Evolutionary conservation across 2,797 vertebrate species (phyloP).

Genomic region (Lophius americanus): DNA sequence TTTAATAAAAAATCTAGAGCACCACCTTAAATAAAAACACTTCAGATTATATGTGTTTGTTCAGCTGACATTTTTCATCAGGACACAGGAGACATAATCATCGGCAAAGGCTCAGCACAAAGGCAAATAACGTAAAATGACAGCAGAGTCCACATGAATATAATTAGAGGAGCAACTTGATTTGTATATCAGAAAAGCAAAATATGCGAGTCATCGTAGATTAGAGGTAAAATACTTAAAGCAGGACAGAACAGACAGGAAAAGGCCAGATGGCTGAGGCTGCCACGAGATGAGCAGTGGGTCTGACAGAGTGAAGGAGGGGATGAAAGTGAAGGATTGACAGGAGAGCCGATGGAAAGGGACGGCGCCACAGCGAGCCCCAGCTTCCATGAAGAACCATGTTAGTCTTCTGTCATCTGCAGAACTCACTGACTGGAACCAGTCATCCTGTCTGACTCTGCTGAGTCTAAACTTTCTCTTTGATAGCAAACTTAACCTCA

Average conservation of each 20-base stretch:
- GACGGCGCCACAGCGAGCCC: slow-evolving; percentile 38
- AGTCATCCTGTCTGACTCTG: not conserved
- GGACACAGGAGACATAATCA: slow-evolving; percentile 38
- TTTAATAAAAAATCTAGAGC: no score
- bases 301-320: slow-evolving; percentile 53
- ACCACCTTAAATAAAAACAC: not conserved
- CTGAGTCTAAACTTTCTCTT: no score
- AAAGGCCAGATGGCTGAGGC: not conserved
- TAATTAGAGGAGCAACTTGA: slow-evolving; percentile 14
- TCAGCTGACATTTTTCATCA: slow-evolving; percentile 38
- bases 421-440: slow-evolving; percentile 32
- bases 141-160: not conserved
- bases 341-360: slow-evolving; percentile 51
- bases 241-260: no score
- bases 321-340: slow-evolving; percentile 56
- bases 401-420: slow-evolving; percentile 23
- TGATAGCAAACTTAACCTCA: slow-evolving; percentile 15
- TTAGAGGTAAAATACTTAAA: slow-evolving; percentile 1
- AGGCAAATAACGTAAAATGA: slow-evolving; percentile 3
- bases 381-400: slow-evolving; percentile 29
- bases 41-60: slow-evolving; percentile 18
- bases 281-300: slow-evolving; percentile 54
- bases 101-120: slow-evolving; percentile 30
- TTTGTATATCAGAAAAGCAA: slow-evolving; percentile 16
- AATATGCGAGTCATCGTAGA: slow-evolving; percentile 16